phyloP scores from a whole-genome alignment of 2,888 invertebrate species.

The Leucania comma region DNA sequence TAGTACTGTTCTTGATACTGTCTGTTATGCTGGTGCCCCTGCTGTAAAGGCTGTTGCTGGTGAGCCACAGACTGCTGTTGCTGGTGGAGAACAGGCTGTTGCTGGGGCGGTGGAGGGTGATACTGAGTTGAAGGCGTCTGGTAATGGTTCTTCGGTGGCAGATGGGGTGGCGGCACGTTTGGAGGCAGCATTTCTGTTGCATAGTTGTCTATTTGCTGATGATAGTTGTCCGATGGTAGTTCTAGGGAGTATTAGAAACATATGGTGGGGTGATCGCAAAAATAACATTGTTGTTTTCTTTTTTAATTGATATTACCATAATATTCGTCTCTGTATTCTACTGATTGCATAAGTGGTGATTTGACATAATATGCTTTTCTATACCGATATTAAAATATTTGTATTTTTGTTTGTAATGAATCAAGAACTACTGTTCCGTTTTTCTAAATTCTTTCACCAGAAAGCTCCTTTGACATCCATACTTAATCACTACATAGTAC shows the following conservation, averaged over 20 bases:
- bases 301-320: background rate
- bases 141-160: conserved; percentile 85
- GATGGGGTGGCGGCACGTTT: conserved; percentile 75
- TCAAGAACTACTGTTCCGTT: too few species aligned
- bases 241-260: conserved; percentile 79
- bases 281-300: conserved; percentile 38
- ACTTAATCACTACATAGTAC: too few species aligned
- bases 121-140: conserved; percentile 77
- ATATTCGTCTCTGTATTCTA: background rate
- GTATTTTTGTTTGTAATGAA: too few species aligned
- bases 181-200: conserved; percentile 86
- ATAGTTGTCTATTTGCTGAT: conserved; percentile 88
- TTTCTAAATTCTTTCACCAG: too few species aligned
- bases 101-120: conserved; percentile 61
- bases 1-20: conserved; percentile 66
- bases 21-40: conserved; percentile 65
- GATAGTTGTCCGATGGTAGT: conserved; percentile 85
- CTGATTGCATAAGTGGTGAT: background rate
- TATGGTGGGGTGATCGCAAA: conserved; percentile 60
- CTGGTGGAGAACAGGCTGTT: conserved; percentile 22
- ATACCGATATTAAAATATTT: background rate
- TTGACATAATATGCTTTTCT: background rate
- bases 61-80: conserved; percentile 33
- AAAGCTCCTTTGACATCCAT: too few species aligned
- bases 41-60: conserved; percentile 45